Percentiles rank a stretch among this genome's conserved stretches.
Conservation (phyloP, 2,888 invertebrate species). For the Timandra comae region DNA sequence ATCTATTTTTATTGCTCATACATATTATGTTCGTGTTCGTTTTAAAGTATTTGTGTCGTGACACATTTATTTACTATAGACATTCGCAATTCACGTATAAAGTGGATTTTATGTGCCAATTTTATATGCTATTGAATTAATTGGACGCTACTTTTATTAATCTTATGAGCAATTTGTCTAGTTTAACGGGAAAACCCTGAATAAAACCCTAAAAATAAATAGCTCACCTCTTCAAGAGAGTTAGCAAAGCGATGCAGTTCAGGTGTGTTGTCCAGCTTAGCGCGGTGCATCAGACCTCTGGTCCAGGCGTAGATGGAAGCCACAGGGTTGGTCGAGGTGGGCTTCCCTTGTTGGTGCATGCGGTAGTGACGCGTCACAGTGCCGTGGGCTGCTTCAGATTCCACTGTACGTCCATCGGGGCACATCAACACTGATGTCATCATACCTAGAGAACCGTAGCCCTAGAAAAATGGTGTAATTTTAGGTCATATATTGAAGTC, state of each 20-base stretch:
- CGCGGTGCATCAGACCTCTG: constrained; percentile 88
- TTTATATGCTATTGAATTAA: too few relatives aligned
- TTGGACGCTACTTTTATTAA: too few relatives aligned
- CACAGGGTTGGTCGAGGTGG: constrained; percentile 93
- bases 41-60: too few relatives aligned
- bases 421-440: constrained; percentile 95
- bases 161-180: too few relatives aligned
- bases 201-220: neutral
- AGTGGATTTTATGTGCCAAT: too few relatives aligned
- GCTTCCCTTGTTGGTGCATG: constrained; percentile 89
- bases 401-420: constrained; percentile 89
- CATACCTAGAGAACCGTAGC: constrained; percentile 89
- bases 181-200: too few relatives aligned
- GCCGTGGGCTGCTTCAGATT: constrained; percentile 94
- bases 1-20: too few relatives aligned
- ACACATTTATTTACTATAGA: too few relatives aligned
- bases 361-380: constrained; percentile 94
- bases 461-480: constrained; percentile 57
- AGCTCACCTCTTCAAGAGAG: constrained; percentile 80
- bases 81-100: too few relatives aligned
- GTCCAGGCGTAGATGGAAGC: constrained; percentile 96
- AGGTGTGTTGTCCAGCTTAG: constrained; percentile 85
- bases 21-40: too few relatives aligned
- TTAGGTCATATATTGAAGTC: too few relatives aligned
- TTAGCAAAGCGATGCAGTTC: constrained; percentile 84